These are phyloP conservation scores for Pionites leucogaster DNA, from an alignment of 2,113 vertebrate species.

Conservation along the genomic window DNA sequence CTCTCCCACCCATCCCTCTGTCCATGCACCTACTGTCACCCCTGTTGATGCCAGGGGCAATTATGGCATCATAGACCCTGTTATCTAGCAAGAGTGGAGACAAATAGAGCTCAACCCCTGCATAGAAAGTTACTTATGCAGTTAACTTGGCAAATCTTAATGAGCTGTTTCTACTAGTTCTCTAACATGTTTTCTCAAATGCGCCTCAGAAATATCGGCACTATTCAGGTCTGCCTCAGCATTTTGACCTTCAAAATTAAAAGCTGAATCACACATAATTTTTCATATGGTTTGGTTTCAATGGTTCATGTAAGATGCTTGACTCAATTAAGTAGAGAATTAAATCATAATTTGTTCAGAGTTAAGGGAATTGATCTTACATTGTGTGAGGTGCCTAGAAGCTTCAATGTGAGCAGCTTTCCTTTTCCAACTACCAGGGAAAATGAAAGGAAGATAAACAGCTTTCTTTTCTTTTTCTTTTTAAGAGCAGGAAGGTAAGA, in stretches of 20 bases:
- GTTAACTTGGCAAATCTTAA: not conserved
- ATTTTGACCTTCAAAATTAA: slow-evolving; percentile 63
- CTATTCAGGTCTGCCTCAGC: slow-evolving; percentile 45
- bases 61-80: not conserved
- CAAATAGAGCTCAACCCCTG: not conserved
- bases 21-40: not conserved
- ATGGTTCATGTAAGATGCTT: slow-evolving; percentile 23
- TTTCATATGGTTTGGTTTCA: slow-evolving; percentile 10
- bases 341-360: slow-evolving; percentile 61
- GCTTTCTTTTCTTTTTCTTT: not conserved
- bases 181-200: not conserved
- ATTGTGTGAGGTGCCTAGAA: not conserved
- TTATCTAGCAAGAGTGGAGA: not conserved
- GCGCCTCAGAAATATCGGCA: not conserved
- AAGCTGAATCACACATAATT: not conserved
- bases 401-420: not conserved
- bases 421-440: not conserved
- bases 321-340: slow-evolving; percentile 64
- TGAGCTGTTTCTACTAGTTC: not conserved
- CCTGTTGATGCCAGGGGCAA: not conserved
- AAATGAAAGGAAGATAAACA: not conserved
- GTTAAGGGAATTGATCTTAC: slow-evolving; percentile 18
- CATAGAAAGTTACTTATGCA: not conserved
- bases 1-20: too few relatives aligned
- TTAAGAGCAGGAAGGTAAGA: not conserved